Evolutionary conservation across 2,797 vertebrate genomes (phyloP), one percentile per base, ranked within the genome.

Genomic region (Tenualosa ilisha): DNA sequence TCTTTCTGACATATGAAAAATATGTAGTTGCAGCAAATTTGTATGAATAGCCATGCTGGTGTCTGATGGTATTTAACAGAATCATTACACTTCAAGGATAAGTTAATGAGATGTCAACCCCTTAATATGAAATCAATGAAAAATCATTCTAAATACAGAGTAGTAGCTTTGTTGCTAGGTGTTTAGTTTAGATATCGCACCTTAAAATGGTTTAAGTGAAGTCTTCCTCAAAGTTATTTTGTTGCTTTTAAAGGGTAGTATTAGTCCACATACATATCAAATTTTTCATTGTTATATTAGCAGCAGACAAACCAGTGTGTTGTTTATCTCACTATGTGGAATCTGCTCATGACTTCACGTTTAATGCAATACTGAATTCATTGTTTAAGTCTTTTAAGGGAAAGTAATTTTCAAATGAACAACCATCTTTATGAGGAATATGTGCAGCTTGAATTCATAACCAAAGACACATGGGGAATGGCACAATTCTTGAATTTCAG

Each of bases 381-480:
- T 65, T 65, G 0, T 65, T 65, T 3, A 12, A 65, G 26, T 26
- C 4, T 4, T n/a, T n/a, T 4, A 61, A 61, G n/a, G 59, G 24
- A 24, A 65, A 65, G 11, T 65, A 12, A 65, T 65, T 65, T 65
- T 26, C 2, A 65, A 31, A 11, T 31, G 1, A 63, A 11, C 24
- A 8, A 12, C 26, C 26, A 31, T 65, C 63, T 65, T 65, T 31
- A 65, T 31, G 63, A 65, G 9, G 8, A 9, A 65, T 3, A 4
- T 65, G 63, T 65, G 24, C 63, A 65, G 63, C 11, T 20, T 56
- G 22, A 79, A 87, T 82, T 84, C 89, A 83, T 88, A 84, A 89
- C 88, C 90, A 91, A 89, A 90, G 82, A 88, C 63, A 65, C 24
- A 2, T 9, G 63, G 63, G n/a, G 26, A 26, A 65, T 31, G 63